phyloP scores from a whole-genome alignment of 2,797 vertebrate genomes.

The Merluccius polli region DNA sequence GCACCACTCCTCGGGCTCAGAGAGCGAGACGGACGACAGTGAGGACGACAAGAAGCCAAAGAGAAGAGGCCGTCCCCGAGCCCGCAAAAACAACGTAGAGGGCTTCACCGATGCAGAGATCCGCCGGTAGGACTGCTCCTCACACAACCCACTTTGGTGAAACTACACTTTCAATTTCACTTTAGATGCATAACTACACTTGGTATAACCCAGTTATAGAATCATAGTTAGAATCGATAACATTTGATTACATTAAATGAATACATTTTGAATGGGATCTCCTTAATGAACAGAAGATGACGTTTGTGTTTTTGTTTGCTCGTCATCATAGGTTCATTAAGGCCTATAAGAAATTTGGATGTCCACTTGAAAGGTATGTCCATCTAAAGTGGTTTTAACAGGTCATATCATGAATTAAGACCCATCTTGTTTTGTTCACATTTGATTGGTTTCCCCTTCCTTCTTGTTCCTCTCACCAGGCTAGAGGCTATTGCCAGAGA shows the following conservation, averaged over 20 bases:
- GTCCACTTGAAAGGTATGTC: conserved; percentile 90
- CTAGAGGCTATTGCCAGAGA: conserved; percentile 94
- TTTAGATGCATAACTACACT: background rate
- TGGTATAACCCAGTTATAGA: no score
- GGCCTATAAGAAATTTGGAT: conserved; percentile 97
- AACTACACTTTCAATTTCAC: no score
- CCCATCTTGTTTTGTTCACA: background rate
- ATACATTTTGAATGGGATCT: background rate
- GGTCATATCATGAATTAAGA: background rate
- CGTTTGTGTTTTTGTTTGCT: background rate
- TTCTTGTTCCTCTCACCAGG: conserved; percentile 57
- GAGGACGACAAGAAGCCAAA: conserved; percentile 96
- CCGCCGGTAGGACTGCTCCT: conserved; percentile 76
- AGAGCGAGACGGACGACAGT: conserved; percentile 92
- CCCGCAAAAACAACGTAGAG: conserved; percentile 94
- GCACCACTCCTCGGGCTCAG: conserved; percentile 89
- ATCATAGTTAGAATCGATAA: background rate
- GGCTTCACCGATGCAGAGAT: conserved; percentile 97
- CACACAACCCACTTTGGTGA: background rate
- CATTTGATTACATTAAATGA: background rate
- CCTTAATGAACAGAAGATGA: background rate
- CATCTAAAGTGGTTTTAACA: background rate
- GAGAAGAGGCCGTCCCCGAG: conserved; percentile 87
- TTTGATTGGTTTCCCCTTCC: background rate
- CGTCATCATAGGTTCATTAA: conserved; percentile 86